Conservation (phyloP, 2,797 vertebrate species). For the Chrosomus eos region DNA sequence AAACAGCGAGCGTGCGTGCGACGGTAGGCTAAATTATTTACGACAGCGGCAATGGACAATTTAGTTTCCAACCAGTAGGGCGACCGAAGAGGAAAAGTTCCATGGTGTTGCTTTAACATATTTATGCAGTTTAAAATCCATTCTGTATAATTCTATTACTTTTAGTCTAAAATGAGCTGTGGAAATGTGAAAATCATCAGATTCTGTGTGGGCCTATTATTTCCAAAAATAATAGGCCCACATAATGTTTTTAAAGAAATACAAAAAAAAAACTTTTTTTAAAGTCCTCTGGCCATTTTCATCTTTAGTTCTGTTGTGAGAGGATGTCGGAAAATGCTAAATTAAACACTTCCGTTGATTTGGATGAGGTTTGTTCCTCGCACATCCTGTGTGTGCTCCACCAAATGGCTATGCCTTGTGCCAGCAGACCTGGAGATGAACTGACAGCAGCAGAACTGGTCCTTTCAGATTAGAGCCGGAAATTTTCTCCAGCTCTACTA, state of each 20-base stretch:
- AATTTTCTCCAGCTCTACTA: neutral
- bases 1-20: too few species aligned
- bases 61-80: too few species aligned
- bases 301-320: neutral
- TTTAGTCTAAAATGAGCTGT: neutral
- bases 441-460: slow-evolving; percentile 3
- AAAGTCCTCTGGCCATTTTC: neutral
- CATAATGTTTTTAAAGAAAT: neutral
- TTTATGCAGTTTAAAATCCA: neutral
- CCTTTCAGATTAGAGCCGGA: neutral
- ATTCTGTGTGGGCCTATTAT: neutral
- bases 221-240: neutral
- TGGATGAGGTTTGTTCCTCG: slow-evolving; percentile 7
- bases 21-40: too few species aligned
- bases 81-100: too few species aligned
- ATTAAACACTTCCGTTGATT: neutral
- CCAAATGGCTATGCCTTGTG: slow-evolving; percentile 43
- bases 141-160: neutral
- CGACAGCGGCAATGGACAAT: too few species aligned
- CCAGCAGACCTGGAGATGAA: slow-evolving; percentile 41
- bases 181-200: slow-evolving; percentile 1
- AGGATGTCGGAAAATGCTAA: neutral
- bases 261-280: neutral
- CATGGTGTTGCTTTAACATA: too few species aligned
- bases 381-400: slow-evolving; percentile 4